Evolutionary conservation across 1,140 invertebrate genomes (phyloP), one percentile per base, ranked within the genome.

Genomic region (Platyura marginata): DNA sequence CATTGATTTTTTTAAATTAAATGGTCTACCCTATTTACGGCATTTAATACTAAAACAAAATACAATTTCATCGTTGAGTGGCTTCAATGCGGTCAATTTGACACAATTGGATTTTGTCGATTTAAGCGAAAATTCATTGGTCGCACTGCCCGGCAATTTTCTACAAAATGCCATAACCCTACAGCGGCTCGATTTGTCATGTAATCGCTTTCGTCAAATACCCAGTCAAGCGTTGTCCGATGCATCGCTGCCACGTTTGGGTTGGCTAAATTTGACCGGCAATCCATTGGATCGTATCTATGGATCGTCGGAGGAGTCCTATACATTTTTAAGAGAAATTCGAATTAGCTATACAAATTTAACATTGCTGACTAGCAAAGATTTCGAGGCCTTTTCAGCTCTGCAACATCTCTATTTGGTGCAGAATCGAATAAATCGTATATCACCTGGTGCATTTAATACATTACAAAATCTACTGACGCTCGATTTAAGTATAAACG

Each of bases 391-490:
- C n/a, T 90, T 90, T 50, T 79, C 82, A 3, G 72, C 74, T 0
- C 63, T 93, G 9, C 69, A 80, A 48, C 77, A 78, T 50, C 65
- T 92, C 15, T 78, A 75, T 47, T 57, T 93, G 29, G 66, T 70
- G 2, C 66, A 75, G 46, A 92, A 91, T 57, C 68, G 73, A 46
- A 83, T 93, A 21, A 73, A 73, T 3, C 69, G 81, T 46, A 71
- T 92, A 40, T 90, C 86, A 1, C 85, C 87, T 0, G 80, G 84
- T 2, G 81, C 86, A 23, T 92, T 93, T 55, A 71, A 73, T 32
- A 75, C 74, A 45, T 61, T 93, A 15, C 71, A 73, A 11, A 75
- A 77, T 55, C 65, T 93, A 33, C 63, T 81, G n/a, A 75, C 75
- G 0, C 67, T 93, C 5, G 85, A 92, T 60, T 64, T 93, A 15